Evolutionary conservation across 2,888 invertebrate species (phyloP).

Genomic region (Sepiola atlantica): DNA sequence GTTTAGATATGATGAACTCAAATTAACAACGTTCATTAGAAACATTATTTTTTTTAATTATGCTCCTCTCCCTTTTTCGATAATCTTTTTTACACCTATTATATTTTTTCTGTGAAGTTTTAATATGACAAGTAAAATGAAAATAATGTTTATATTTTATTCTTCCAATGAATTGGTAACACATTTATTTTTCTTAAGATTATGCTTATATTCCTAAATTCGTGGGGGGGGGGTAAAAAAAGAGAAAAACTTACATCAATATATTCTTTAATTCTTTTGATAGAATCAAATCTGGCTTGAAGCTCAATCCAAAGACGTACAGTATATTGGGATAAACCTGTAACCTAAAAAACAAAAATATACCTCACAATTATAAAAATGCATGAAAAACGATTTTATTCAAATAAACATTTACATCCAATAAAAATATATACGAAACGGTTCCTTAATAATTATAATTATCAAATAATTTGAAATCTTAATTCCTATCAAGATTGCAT

Average conservation of each 20-base stretch:
- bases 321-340: constrained; percentile 71
- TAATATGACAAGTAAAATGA: no score
- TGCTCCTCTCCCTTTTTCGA: no score
- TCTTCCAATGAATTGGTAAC: no score
- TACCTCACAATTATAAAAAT: neutral
- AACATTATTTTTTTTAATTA: no score
- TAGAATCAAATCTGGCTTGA: constrained; percentile 75
- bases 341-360: constrained; percentile 72
- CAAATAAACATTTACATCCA: neutral
- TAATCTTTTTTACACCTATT: no score
- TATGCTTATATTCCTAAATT: neutral
- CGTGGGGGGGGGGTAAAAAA: neutral
- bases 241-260: constrained; percentile 68
- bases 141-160: no score
- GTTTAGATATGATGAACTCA: no score
- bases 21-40: no score
- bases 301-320: constrained; percentile 68
- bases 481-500: no score
- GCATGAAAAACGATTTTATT: neutral
- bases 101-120: no score
- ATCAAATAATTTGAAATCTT: no score
- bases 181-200: neutral
- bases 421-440: neutral
- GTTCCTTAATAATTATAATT: no score
- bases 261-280: constrained; percentile 75